Base-by-base conservation (phyloP, 2,888 invertebrate genomes). In the Euspilapteryx auroguttella region DNA sequence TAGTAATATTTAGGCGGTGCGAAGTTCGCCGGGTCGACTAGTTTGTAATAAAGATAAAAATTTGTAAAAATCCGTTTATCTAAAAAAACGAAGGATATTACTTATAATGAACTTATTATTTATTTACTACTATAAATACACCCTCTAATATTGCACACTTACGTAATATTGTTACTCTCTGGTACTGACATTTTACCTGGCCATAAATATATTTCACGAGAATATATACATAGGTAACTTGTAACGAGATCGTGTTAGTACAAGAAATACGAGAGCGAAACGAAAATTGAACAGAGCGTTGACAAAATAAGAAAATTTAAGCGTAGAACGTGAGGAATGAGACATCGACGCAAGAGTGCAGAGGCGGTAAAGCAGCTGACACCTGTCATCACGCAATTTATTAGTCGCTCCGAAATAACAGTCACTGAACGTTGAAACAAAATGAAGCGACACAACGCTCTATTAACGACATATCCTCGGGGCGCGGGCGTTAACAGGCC, bases 371-470 rank as follows among this genome's bases (percentile, higher is more conserved):
- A 66, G 69, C 73, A 69, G 71, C 73, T 73, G 73, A 73, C 75
- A 73, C 64, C 69, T 73, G 75, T 73, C 75, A 75, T 73, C 75
- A 59, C 62, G 68, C 75, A 66, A 73, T 73, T 73, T 73, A 75
- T 75, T 69, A 69, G 61, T 47, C 59, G 65, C 65, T 66, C 71
- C 68, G 66, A 73, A 75, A 73, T 73, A 73, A 69, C 71, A 55
- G 65, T 61, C 66, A 59, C 68, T 64, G 68, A 65, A 66, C 69
- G 65, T 54, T 66, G 58, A 58, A 62, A 71, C 65, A 69, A 69
- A 71, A 68, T 61, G 66, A 66, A 61, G 56, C 59, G 61, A 66
- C 58, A 52, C 57, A 62, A 63, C 69, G 56, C 61, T 64, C 69
- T 71, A 69, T 71, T 69, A 73, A 68, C 63, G 58, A 65, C 63